Conservation (phyloP, 2,113 vertebrate species). For the Hemicordylus capensis region DNA sequence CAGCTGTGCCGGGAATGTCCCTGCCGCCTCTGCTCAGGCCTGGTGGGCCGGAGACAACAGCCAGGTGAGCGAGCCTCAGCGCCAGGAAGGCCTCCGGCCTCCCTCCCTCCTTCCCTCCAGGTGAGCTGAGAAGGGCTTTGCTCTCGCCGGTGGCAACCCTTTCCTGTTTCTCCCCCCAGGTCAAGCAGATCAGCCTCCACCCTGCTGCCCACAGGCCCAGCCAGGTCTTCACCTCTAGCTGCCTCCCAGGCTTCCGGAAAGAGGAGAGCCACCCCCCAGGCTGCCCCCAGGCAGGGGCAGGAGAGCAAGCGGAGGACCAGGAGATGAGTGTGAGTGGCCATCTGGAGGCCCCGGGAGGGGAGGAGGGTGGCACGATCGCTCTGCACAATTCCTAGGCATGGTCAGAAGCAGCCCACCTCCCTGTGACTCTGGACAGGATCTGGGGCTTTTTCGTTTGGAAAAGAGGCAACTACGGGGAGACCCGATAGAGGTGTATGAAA, state of each 20-base stretch:
- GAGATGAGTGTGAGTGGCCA: conserved; percentile 71
- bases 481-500: too few relatives aligned
- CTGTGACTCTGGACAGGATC: neutral
- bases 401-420: too few relatives aligned
- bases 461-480: too few relatives aligned
- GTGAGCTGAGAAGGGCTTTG: neutral
- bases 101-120: too few relatives aligned
- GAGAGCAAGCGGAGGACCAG: rapidly evolving
- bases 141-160: too few relatives aligned
- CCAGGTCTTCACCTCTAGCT: conserved; percentile 53
- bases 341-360: rapidly evolving
- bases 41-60: conserved; percentile 91
- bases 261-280: neutral
- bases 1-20: conserved; percentile 75
- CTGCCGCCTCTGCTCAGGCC: conserved; percentile 77
- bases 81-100: rapidly evolving
- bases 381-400: neutral
- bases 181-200: conserved; percentile 85
- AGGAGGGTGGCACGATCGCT: rapidly evolving
- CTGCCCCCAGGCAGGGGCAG: rapidly evolving
- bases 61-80: conserved; percentile 78
- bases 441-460: too few relatives aligned
- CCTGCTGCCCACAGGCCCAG: conserved; percentile 73
- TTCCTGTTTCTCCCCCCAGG: conserved; percentile 70
- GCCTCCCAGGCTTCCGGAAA: conserved; percentile 17